A percentile compares a stretch with the other conserved stretches of the same genome.
phyloP scores from a whole-genome alignment of 2,113 vertebrate genomes.

The Tachycineta bicolor region DNA sequence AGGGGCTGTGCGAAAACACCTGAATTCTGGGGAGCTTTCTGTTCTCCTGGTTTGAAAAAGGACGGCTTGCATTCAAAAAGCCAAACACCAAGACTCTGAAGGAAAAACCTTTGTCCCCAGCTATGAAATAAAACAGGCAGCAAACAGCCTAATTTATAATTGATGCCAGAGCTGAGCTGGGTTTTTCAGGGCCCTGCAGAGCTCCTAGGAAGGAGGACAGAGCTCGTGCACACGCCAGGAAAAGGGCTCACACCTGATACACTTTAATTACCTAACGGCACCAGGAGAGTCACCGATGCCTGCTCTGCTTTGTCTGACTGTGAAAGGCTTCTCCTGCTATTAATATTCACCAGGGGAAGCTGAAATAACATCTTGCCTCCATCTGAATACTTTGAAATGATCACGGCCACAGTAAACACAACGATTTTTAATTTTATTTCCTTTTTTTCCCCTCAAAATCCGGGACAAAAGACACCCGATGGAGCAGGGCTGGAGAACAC shows the following conservation, averaged over 20 bases:
- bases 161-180: not conserved
- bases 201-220: not conserved
- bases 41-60: rapidly evolving
- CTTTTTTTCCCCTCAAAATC: not conserved
- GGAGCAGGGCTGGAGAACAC: not conserved
- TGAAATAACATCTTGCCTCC: not conserved
- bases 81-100: not conserved
- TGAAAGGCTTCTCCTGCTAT: not conserved
- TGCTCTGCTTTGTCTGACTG: not conserved
- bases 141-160: not conserved
- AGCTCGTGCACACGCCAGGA: not conserved
- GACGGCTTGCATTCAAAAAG: not conserved
- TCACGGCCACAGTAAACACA: not conserved
- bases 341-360: slow-evolving; percentile 38
- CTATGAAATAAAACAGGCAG: not conserved
- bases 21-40: not conserved
- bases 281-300: not conserved
- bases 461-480: not conserved
- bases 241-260: not conserved
- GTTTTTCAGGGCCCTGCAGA: not conserved
- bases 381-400: not conserved
- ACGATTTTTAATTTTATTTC: rapidly evolving
- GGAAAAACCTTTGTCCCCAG: not conserved
- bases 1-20: not conserved
- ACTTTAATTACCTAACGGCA: not conserved